Evolutionary conservation across 2,888 invertebrate species (phyloP), one percentile per base, ranked within the genome.

Genomic region (Sarcophaga variegata): DNA sequence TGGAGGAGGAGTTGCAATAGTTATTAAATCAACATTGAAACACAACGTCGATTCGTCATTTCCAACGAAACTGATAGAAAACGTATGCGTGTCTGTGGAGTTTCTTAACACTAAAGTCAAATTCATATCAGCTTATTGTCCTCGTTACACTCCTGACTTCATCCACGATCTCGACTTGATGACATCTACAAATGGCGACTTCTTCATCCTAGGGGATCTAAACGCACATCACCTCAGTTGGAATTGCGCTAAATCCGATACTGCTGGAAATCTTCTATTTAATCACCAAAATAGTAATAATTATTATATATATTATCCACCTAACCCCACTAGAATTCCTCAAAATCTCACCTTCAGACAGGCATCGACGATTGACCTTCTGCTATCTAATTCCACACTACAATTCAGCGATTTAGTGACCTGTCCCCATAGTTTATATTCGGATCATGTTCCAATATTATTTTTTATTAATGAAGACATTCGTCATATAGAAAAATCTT

Each of bases 271-370:
- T 62, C n/a, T n/a, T 17, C 62, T 62, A 20, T 62, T 62, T 10
- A 62, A 62, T 20, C 22, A 62, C 22, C 62, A 62, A 20, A 6
- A 27, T 27, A 27, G 6, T 27, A 27, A 27, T 22, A n/a, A 62
- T 62, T 20, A 62, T 62, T 27, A 62, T 62, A 62, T 62, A 20
- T 62, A 62, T 62, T 62, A 62, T 62, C 62, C 62, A 62, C 20
- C 27, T 62, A 62, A 62, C n/a, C 20, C 62, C 62, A 62, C 62
- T 62, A 62, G 62, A 62, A n/a, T 62, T 20, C 62, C 22, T 62
- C 5, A 17, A n/a, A 62, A 62, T 20, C 20, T 10, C 10, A 20
- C 20, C 17, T 62, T n/a, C 20, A 62, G 62, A 62, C 27, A 27
- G 6, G 5, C 27, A 27, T 27, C 27, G 27, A 27, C 27, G 27